Evolutionary conservation across 2,113 vertebrate species (phyloP).

Genomic region (Perca schrenkii): DNA sequence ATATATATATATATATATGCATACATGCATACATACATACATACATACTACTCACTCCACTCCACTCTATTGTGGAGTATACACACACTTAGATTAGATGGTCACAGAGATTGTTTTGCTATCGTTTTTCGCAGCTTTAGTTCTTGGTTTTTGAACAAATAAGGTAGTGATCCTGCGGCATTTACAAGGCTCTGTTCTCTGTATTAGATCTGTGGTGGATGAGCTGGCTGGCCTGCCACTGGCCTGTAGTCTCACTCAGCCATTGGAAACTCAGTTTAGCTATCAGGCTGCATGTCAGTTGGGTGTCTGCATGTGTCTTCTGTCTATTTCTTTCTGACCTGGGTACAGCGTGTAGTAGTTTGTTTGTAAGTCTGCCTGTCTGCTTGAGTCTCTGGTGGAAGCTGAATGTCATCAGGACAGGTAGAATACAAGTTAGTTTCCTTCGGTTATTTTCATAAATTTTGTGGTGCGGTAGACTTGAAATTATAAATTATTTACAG

Average conservation of each 20-base stretch:
- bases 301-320: constrained; percentile 31
- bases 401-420: constrained; percentile 2
- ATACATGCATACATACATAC: too few species aligned
- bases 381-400: constrained; percentile 19
- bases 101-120: constrained; percentile 32
- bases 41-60: too few species aligned
- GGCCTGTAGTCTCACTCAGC: constrained; percentile 39
- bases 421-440: neutral
- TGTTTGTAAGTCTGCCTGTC: constrained; percentile 17
- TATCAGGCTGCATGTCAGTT: constrained; percentile 33
- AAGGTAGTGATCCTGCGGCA: constrained; percentile 50
- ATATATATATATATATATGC: too few species aligned
- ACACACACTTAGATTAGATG: neutral
- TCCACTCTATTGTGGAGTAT: neutral
- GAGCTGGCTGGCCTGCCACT: constrained; percentile 26
- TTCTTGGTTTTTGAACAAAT: constrained; percentile 55
- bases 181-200: constrained; percentile 42
- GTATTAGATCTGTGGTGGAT: constrained; percentile 47
- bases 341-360: neutral
- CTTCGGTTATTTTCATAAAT: neutral
- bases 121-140: neutral
- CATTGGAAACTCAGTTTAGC: constrained; percentile 31
- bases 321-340: constrained; percentile 24
- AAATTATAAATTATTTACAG: neutral
- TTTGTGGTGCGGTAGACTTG: neutral